phyloP scores from a whole-genome alignment of 2,888 invertebrate genomes.

The Adela reaumurella region DNA sequence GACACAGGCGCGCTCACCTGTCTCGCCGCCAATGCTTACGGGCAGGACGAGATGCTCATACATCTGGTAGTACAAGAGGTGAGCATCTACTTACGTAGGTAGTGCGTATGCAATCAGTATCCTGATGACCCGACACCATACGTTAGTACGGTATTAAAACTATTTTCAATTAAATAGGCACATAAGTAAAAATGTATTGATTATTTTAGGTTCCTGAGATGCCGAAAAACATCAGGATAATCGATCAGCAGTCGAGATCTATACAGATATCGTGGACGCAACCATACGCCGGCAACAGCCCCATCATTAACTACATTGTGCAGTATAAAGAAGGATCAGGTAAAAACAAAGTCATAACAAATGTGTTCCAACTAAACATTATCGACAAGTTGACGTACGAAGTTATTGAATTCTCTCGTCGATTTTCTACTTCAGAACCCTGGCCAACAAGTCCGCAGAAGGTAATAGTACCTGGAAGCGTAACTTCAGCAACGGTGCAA shows the following conservation, averaged over 20 bases:
- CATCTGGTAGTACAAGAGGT: slow-evolving; percentile 87
- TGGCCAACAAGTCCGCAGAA: slow-evolving; percentile 82
- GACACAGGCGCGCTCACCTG: slow-evolving; percentile 89
- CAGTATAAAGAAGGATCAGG: slow-evolving; percentile 85
- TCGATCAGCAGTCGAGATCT: slow-evolving; percentile 79
- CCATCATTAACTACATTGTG: slow-evolving; percentile 82
- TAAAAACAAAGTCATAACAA: too few species aligned
- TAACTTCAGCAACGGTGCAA: slow-evolving; percentile 74
- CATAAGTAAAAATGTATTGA: neutral
- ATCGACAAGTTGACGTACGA: too few species aligned
- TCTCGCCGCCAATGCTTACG: slow-evolving; percentile 84
- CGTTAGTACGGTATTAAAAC: too few species aligned
- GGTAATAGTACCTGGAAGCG: slow-evolving; percentile 77
- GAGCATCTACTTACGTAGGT: too few species aligned
- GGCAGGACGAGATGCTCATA: slow-evolving; percentile 86
- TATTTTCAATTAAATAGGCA: slow-evolving; percentile 1
- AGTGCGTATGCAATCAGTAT: too few species aligned
- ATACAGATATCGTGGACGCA: slow-evolving; percentile 87
- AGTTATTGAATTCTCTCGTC: too few species aligned
- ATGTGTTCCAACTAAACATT: too few species aligned
- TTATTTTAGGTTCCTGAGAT: slow-evolving; percentile 77
- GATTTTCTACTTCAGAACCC: slow-evolving; percentile 57
- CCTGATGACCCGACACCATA: too few species aligned
- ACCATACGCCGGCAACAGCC: slow-evolving; percentile 85
- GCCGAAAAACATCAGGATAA: slow-evolving; percentile 80